These are phyloP conservation scores for Microtus ochrogaster DNA, from an alignment of 2,113 vertebrate genomes.

Conservation along the genomic window DNA sequence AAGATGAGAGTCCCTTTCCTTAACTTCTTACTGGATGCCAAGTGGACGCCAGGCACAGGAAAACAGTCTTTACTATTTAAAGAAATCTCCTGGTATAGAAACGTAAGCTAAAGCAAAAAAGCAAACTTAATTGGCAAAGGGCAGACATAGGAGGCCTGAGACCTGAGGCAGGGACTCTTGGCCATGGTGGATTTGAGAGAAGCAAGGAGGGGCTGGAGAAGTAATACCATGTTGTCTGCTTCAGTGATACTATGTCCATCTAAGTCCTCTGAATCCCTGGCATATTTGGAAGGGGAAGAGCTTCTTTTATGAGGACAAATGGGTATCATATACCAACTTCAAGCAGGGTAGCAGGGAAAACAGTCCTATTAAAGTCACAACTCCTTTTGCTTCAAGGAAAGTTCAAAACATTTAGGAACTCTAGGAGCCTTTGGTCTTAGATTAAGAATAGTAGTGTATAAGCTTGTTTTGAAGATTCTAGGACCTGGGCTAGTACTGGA, in stretches of 20 bases:
- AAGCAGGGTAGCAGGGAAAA: not conserved
- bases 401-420: conserved; percentile 5
- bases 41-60: not conserved
- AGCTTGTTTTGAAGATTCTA: not conserved
- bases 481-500: not conserved
- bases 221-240: not conserved
- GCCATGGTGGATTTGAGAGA: not conserved
- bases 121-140: not conserved
- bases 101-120: conserved; percentile 1
- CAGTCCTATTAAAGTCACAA: too few species aligned
- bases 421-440: not conserved
- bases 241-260: not conserved
- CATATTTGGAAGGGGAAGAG: not conserved
- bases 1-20: not conserved
- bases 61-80: not conserved
- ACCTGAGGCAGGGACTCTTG: not conserved
- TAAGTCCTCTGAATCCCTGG: not conserved
- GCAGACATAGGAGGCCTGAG: not conserved
- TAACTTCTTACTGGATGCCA: not conserved
- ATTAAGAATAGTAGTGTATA: not conserved
- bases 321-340: not conserved
- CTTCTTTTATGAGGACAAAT: not conserved
- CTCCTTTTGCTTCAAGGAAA: not conserved
- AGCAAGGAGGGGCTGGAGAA: not conserved
- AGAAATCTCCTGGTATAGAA: not conserved